These are phyloP conservation scores for Heliocidaris tuberculata DNA, from an alignment of 35 echinoderm and acorn worm species.

Conservation along the genomic window DNA sequence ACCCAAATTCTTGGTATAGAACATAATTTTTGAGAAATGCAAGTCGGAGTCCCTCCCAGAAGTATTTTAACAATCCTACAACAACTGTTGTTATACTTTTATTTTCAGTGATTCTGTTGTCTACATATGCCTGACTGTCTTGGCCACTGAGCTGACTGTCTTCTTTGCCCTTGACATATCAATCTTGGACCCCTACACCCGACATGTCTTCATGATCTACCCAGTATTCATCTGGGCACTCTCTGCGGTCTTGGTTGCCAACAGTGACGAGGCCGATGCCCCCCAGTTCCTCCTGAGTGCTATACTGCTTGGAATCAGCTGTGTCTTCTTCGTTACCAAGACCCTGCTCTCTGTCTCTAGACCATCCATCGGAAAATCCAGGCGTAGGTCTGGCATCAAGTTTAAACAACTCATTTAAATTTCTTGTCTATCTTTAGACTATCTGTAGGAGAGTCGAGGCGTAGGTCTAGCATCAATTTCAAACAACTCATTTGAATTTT, in stretches of 20 bases:
- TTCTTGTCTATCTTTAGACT: no score
- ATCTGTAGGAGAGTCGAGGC: no score
- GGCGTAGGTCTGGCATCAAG: not conserved
- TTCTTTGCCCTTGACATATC: slow-evolving; percentile 58
- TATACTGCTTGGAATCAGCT: slow-evolving; percentile 30
- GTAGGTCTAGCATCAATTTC: no score
- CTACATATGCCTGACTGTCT: slow-evolving; percentile 41
- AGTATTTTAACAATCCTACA: no score
- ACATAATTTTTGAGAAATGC: no score
- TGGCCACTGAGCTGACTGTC: slow-evolving; percentile 45
- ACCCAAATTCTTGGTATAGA: no score
- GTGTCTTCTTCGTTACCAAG: slow-evolving; percentile 54
- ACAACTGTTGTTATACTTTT: not conserved
- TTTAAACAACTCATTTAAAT: not conserved
- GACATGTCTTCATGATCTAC: slow-evolving; percentile 73
- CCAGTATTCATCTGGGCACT: slow-evolving; percentile 55
- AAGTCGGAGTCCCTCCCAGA: no score
- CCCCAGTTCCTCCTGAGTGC: not conserved
- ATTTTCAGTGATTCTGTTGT: slow-evolving; percentile 40
- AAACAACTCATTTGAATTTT: no score
- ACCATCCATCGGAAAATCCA: not conserved
- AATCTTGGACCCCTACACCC: slow-evolving; percentile 52
- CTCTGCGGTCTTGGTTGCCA: slow-evolving; percentile 46
- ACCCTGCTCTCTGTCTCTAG: slow-evolving; percentile 30
- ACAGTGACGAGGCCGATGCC: not conserved